Evolutionary conservation across 2,113 vertebrate genomes (phyloP), one percentile per base, ranked within the genome.

Genomic region (Aegithalos caudatus): DNA sequence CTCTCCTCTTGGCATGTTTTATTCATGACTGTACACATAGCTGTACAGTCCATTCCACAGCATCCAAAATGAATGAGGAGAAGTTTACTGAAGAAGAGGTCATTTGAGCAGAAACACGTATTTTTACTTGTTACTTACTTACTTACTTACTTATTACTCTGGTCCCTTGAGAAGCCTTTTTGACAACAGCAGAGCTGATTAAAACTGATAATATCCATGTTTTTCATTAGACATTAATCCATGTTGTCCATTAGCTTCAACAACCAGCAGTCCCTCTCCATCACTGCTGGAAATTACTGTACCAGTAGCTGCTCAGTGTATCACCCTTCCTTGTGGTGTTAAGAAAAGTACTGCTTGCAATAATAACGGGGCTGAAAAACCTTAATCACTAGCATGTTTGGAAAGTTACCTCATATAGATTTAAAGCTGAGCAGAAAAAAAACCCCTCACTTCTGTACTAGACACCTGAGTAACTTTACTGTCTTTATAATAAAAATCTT

Each of bases 401-500:
- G 28, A 57, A 86, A 61, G n/a, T 84, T 84, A 16, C 14, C n/a
- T 92, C 12, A 1, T 64, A 45, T 6, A 65, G 79, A 78, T 94
- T 72, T 79, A 81, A 84, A 93, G 23, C 40, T 76, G 82, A 93
- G 54, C 45, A 88, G 86, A 64, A 93, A 70, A 73, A 12, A 21
- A 4, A 0, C 0, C 4, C 28, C 53, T 96, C 61, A 18, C 40
- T 73, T 94, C 79, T 70, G 11, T 71, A 37, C 7, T 48, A 56
- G 80, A 20, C 47, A 45, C 31, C 65, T 45, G n/a, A 91, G 48
- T 89, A 84, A 65, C 53, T 87, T 89, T 71, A 48, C 73, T 88
- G 15, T 92, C 72, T 83, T 90, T 90, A 31, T 78, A 79, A 92
- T 88, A 86, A 96, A 92, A 95, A 74, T 24, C 69, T 72, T 83